Conservation (phyloP, 2,797 vertebrate genomes). For the Glossophaga mutica region DNA sequence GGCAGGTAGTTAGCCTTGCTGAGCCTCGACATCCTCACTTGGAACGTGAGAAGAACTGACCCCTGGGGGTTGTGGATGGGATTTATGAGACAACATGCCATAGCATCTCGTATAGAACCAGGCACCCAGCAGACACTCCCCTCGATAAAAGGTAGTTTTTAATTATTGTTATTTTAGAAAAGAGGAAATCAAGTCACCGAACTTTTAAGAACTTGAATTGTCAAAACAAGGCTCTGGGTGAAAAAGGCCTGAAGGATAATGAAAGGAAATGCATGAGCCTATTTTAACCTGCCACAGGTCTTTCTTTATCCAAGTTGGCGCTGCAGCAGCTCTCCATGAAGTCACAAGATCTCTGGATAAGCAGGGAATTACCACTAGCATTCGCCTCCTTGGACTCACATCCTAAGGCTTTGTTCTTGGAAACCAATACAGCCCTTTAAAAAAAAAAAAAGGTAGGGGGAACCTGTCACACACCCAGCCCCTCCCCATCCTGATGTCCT, state of each 20-base stretch:
- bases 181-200: not conserved
- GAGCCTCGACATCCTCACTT: not conserved
- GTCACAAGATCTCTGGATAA: conserved; percentile 2
- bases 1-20: not conserved
- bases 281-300: not conserved
- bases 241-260: not conserved
- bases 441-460: not conserved
- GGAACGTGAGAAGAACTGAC: not conserved
- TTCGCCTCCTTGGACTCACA: not conserved
- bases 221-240: not conserved
- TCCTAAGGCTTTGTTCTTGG: conserved; percentile 5
- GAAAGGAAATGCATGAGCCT: not conserved
- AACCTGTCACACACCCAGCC: not conserved
- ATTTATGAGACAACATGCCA: not conserved
- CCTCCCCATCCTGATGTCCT: not conserved
- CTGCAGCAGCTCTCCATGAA: not conserved
- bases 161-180: not conserved
- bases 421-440: not conserved
- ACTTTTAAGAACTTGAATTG: not conserved
- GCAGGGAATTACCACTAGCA: not conserved
- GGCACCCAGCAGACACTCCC: not conserved
- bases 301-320: not conserved
- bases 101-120: not conserved
- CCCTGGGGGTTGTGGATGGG: too few relatives aligned
- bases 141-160: not conserved